Evolutionary conservation across 2,888 invertebrate genomes (phyloP).

Genomic region (Cantharis flavilabris): DNA sequence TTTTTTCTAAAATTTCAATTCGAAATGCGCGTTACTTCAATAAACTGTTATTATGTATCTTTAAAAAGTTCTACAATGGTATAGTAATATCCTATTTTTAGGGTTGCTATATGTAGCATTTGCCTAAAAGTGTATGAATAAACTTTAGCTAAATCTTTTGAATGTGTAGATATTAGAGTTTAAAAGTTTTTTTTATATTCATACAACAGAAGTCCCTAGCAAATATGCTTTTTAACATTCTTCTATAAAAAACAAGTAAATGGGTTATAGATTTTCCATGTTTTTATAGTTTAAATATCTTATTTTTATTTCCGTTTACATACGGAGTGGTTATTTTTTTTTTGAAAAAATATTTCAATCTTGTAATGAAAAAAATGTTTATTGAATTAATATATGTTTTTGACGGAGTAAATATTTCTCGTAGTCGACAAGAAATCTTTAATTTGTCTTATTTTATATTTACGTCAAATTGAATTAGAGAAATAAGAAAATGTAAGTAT

Average conservation of each 20-base stretch:
- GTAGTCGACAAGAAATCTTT: neutral
- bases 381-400: neutral
- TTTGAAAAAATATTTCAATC: neutral
- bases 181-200: slow-evolving; percentile 1
- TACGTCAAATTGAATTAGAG: neutral
- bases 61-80: neutral
- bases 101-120: neutral
- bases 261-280: neutral
- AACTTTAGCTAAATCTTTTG: neutral
- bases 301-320: neutral
- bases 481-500: neutral
- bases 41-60: neutral
- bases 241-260: neutral
- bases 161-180: neutral
- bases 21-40: neutral
- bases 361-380: too few species aligned
- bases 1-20: neutral
- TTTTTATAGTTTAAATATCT: neutral
- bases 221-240: neutral
- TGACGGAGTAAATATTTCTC: neutral
- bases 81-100: neutral
- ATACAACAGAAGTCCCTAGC: neutral
- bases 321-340: neutral
- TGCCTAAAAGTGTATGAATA: neutral
- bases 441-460: neutral